A percentile compares a stretch with the other conserved stretches of the same genome.
Evolutionary conservation across 2,888 invertebrate genomes (phyloP).

Genomic region (Stomorhina lunata): DNA sequence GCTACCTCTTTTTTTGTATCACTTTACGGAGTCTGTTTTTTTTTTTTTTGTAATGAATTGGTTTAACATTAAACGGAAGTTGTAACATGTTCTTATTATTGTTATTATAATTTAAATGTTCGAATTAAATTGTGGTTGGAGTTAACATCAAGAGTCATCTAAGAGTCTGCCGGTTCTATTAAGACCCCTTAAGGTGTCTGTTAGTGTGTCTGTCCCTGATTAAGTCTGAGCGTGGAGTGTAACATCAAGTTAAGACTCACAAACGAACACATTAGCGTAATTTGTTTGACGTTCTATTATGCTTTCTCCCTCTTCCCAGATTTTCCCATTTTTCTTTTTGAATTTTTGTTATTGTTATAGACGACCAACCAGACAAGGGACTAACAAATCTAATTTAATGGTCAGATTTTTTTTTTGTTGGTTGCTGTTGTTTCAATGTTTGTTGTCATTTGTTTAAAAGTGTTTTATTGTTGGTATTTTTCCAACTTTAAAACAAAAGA

Average conservation of each 20-base stretch:
- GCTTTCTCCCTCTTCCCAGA: background rate
- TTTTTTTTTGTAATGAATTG: no score
- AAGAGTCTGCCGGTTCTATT: slow-evolving; percentile 6
- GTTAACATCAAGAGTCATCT: no score
- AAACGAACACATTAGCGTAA: slow-evolving; percentile 53
- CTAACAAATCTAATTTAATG: slow-evolving; percentile 65
- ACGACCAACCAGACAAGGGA: slow-evolving; percentile 49
- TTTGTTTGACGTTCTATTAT: slow-evolving; percentile 32
- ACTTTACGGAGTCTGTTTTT: background rate
- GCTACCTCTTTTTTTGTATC: slow-evolving; percentile 19
- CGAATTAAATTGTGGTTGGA: slow-evolving; percentile 5
- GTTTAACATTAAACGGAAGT: slow-evolving; percentile 58
- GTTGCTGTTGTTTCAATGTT: background rate
- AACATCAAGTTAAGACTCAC: no score
- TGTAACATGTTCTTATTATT: slow-evolving; percentile 29
- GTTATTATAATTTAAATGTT: slow-evolving; percentile 43
- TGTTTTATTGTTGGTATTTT: slow-evolving; percentile 24
- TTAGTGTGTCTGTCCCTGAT: background rate
- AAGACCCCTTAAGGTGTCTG: slow-evolving; percentile 40
- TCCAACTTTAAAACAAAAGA: slow-evolving; percentile 39
- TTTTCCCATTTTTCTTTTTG: background rate
- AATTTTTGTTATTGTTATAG: slow-evolving; percentile 28
- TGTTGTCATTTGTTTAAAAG: no score
- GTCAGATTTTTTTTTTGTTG: slow-evolving; percentile 33
- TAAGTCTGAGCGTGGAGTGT: slow-evolving; percentile 34